Evolutionary conservation across 2,888 invertebrate genomes (phyloP), one percentile per base, ranked within the genome.

Genomic region (Prenolepis imparis): DNA sequence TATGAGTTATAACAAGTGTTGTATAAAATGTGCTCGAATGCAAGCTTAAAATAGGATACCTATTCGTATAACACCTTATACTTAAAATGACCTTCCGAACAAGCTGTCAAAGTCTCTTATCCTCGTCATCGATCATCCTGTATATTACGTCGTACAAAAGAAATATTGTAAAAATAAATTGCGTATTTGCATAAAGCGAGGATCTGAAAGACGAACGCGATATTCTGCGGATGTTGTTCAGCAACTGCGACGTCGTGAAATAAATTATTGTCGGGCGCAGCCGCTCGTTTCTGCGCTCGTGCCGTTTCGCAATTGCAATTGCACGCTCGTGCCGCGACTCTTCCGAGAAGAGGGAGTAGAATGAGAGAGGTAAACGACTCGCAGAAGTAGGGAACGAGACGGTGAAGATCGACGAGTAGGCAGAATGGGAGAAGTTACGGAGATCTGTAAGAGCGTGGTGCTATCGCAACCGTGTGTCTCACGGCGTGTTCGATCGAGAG

Each of bases 381-480:
- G 81, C 81, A 80, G 48, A 57, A 67, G 59, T n/a, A 52, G 68
- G 39, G 39, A 67, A 41, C n/a, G 72, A 39, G 55, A 5, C 44
- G 28, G 9, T 4, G 66, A 68, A 81, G 82, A 64, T 44, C 80
- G 48, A 78, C 59, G 82, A 73, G 82, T 74, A 82, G 83, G 68
- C 32, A 32, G 68, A 57, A 78, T 24, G 41, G 70, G 85, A 82
- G 81, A 83, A 72, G 84, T 83, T 78, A 85, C 83, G 80, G 72
- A 90, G 90, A 89, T 92, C 91, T 90, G 90, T 88, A 89, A 90
- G 91, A 85, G 57, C 28, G 55, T 67, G 67, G 28, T 36, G 36
- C 87, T 91, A 92, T 92, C 91, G 92, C 91, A 90, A 90, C 89
- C 88, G 91, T 6, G 36, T 88, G 91, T 91, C 89, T 84, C 83